Evolutionary conservation across 2,888 invertebrate genomes (phyloP).

Genomic region (Zaprionus obscuricornis): DNA sequence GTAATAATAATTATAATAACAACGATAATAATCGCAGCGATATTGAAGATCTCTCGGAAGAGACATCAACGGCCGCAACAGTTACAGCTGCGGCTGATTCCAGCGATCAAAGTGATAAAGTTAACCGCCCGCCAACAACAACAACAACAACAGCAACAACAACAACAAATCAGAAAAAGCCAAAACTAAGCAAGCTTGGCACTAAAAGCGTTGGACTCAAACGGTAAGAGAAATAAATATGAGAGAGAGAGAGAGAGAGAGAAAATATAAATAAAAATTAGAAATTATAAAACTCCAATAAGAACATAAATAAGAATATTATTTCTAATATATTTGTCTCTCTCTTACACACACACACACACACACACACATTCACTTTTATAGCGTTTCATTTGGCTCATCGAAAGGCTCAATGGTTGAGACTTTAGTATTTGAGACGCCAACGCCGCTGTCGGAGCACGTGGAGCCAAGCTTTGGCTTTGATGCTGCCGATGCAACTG

Average conservation of each 20-base stretch:
- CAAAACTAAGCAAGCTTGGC: conserved; percentile 81
- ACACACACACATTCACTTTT: conserved; percentile 64
- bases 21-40: conserved; percentile 45
- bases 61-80: conserved; percentile 54
- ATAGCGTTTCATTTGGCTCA: conserved; percentile 96
- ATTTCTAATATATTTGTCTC: too few relatives aligned
- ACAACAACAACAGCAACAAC: too few relatives aligned
- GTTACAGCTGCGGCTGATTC: conserved; percentile 60
- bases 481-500: conserved; percentile 55
- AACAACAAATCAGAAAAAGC: conserved; percentile 75
- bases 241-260: too few relatives aligned
- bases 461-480: conserved; percentile 83
- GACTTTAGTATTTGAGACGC: conserved; percentile 94
- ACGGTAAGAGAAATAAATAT: conserved; percentile 70
- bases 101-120: conserved; percentile 78
- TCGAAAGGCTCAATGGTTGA: conserved; percentile 98
- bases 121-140: conserved; percentile 71
- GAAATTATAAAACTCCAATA: too few relatives aligned
- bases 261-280: too few relatives aligned
- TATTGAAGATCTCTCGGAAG: conserved; percentile 62
- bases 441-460: conserved; percentile 87
- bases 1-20: conserved; percentile 43
- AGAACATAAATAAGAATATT: too few relatives aligned
- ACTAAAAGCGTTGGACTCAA: conserved; percentile 82
- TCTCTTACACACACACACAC: conserved; percentile 57